Conservation (phyloP, 2,797 vertebrate species). For the Notolabrus celidotus region DNA sequence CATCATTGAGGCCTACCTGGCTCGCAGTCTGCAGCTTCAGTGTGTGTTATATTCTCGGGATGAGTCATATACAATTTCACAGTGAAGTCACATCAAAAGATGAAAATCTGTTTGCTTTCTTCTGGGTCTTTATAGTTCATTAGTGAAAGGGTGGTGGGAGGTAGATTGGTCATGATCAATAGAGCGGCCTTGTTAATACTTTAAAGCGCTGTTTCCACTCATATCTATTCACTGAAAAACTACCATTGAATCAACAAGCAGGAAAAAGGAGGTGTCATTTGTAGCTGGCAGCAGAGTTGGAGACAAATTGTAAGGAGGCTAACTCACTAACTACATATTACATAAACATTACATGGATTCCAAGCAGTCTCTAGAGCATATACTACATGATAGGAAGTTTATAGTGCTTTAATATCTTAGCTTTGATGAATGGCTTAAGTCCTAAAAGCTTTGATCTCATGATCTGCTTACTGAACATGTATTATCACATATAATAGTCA, state of each 20-base stretch:
- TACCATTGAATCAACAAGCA: constrained; percentile 24
- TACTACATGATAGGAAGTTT: too few species aligned
- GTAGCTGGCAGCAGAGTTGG: not conserved
- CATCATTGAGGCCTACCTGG: constrained; percentile 24
- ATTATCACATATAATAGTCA: too few species aligned
- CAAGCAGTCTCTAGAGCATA: too few species aligned
- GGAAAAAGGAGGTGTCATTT: constrained; percentile 10
- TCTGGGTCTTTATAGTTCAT: constrained; percentile 37
- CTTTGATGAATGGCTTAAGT: too few species aligned
- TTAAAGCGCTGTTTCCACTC: constrained; percentile 44
- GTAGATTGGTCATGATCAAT: constrained; percentile 58
- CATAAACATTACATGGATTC: not conserved
- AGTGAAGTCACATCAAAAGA: constrained; percentile 51
- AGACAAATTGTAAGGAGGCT: too few species aligned
- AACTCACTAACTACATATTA: too few species aligned
- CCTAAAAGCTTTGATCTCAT: too few species aligned
- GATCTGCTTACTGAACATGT: too few species aligned
- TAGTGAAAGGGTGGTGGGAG: constrained; percentile 49
- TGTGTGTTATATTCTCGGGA: constrained; percentile 43
- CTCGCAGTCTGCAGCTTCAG: constrained; percentile 20
- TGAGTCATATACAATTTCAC: constrained; percentile 61
- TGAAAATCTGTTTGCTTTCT: constrained; percentile 47
- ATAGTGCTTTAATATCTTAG: too few species aligned
- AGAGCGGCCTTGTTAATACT: constrained; percentile 51
- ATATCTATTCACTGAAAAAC: constrained; percentile 39